Evolutionary conservation across 2,888 invertebrate species (phyloP), one percentile per base, ranked within the genome.

Genomic region (Zonitis immaculata): DNA sequence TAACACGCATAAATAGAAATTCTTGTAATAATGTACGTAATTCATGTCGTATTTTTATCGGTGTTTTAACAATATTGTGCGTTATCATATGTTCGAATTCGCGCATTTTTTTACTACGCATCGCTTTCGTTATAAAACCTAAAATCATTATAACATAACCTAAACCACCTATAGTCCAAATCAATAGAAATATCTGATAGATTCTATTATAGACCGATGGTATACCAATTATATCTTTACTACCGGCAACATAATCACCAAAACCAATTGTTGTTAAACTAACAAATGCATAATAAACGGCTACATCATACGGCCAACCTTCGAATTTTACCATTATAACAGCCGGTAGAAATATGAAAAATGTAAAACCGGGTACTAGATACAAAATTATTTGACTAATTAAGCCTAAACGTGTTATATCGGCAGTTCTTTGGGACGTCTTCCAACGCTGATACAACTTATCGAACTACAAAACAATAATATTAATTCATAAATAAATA

Each of bases 101-200:
- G 30, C 83, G 82, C 49, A 92, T 80, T 63, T 84, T 80, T 70
- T 91, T 89, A 62, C 89, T 90, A 48, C 82, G 79, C 82, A 89
- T 81, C 4, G 86, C 89, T 53, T 85, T 82, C 0, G 90, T 87
- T 61, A 93, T 89, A 68, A 91, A 92, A 1, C 89, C 89, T 63
- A 92, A 83, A 43, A 92, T 84, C 94, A 95, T 95, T 20, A 93
- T 85, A 42, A 93, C 82, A 73, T 95, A 95, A 0, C 94, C 94
- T 58, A 95, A 80, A 0, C 95, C 94, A 67, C 93, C 92, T 55
- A 93, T 90, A 49, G 95, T 91, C 95, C 95, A 95, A 22, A 89
- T 75, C 27, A 94, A 84, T 0, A 94, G 79, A 64, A 90, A 89
- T 54, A 88, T 82, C 75, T 93, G 86, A 77, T 95, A 95, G 2